Evolutionary conservation across 2,113 vertebrate species (phyloP).

Genomic region (Barbus barbus): DNA sequence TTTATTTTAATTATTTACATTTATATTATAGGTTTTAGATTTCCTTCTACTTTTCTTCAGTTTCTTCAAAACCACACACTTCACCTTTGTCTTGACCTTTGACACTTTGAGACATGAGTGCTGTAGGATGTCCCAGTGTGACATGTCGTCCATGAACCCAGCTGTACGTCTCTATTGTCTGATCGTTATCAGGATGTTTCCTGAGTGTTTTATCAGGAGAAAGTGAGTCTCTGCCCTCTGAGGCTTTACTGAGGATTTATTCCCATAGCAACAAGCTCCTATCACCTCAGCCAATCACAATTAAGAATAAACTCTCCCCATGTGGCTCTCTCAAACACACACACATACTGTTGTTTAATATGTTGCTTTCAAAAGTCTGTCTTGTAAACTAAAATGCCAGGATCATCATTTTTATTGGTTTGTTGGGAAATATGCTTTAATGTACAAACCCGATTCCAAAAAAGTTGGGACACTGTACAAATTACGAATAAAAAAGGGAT

Average conservation of each 20-base stretch:
- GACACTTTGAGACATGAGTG: not conserved
- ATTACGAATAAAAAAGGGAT: too few species aligned
- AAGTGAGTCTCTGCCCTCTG: conserved; percentile 4
- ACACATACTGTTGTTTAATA: not conserved
- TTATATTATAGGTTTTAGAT: too few species aligned
- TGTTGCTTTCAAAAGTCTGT: not conserved
- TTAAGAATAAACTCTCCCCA: conserved; percentile 23
- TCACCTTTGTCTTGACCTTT: not conserved
- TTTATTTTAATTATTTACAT: too few species aligned
- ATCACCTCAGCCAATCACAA: conserved; percentile 59
- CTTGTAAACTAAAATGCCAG: not conserved
- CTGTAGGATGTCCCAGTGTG: not conserved
- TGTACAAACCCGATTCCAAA: too few species aligned
- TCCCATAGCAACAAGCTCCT: conserved; percentile 66
- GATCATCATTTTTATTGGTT: not conserved
- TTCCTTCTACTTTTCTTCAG: too few species aligned
- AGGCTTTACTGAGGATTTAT: conserved; percentile 50
- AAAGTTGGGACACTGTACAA: too few species aligned
- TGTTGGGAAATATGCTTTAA: not conserved
- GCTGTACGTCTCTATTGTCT: not conserved
- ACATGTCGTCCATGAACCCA: not conserved
- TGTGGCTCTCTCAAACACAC: not conserved
- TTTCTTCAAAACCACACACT: too few species aligned
- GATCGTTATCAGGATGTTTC: not conserved
- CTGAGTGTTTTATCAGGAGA: conserved; percentile 3